Evolutionary conservation across 2,888 invertebrate genomes (phyloP).

Genomic region (Nomada fabriciana): DNA sequence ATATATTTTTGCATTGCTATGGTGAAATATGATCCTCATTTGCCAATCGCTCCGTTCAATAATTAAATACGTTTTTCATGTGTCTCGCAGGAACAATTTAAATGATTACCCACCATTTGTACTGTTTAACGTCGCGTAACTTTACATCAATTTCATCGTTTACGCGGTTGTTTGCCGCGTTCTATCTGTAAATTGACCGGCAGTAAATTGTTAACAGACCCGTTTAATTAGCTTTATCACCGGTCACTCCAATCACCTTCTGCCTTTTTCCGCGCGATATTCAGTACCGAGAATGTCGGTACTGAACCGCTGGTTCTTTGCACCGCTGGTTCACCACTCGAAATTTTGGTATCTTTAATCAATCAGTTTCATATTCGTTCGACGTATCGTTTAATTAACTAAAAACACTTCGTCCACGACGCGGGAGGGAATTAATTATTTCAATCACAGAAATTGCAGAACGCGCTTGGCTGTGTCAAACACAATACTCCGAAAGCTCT

Average conservation of each 20-base stretch:
- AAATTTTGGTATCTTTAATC: not conserved
- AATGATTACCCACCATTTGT: constrained; percentile 18
- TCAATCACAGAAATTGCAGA: not conserved
- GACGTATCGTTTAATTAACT: constrained; percentile 25
- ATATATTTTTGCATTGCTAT: not conserved
- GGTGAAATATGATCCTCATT: constrained; percentile 7
- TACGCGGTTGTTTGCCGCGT: not conserved
- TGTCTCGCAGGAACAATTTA: not conserved
- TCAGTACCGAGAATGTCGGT: not conserved
- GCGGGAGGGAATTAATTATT: constrained; percentile 9
- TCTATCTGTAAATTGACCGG: constrained; percentile 16
- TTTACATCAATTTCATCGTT: constrained; percentile 15
- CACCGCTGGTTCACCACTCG: not conserved
- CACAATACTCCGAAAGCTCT: not conserved
- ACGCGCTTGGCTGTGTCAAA: not conserved
- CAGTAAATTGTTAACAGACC: constrained; percentile 27
- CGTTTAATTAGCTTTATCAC: constrained; percentile 37
- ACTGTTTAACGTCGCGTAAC: constrained; percentile 26
- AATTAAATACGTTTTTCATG: constrained; percentile 1
- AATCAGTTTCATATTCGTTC: not conserved
- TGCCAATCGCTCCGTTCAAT: not conserved
- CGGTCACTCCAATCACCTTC: not conserved
- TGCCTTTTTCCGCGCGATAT: constrained; percentile 4
- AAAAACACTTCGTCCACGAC: not conserved
- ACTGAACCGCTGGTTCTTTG: not conserved